Evolutionary conservation across 2,888 invertebrate species (phyloP), one percentile per base, ranked within the genome.

Genomic region (Hypselothyrea guttata): DNA sequence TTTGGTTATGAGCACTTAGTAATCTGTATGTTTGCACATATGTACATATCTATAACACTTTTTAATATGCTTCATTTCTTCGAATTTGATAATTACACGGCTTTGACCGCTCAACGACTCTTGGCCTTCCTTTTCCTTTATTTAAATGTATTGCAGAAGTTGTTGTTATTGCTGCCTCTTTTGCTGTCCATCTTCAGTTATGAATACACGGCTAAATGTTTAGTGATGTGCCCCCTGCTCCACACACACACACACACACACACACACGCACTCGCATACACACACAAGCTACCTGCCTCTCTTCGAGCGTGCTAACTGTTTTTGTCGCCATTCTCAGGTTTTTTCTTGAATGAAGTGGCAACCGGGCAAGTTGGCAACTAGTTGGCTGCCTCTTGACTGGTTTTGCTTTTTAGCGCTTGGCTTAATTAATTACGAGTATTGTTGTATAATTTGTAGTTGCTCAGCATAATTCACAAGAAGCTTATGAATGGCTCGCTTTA

Each of bases 51-150:
- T 69, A 69, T 72, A 69, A 69, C 59, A 72, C n/a, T 55, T 49
- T 69, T 69, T 66, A 69, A 55, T 66, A 72, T 76, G 84, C 74
- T 63, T 75, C 47, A 81, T 78, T 79, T 82, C 85, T 82, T 79
- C 78, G 79, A 79, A 79, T 82, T 84, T 79, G 75, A 79, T 84
- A 79, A 84, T 84, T 82, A 84, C 82, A 82, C 61, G 69, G 64
- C 85, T 84, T 75, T 79, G 85, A 84, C 85, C 82, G 84, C 72
- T 84, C 67, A 71, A 82, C 74, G 84, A 77, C 71, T 57, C 38
- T 41, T 51, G 22, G 47, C 38, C 47, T 54, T 41, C n/a, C 11
- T 30, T 46, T 11, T 40, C 22, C 22, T 22, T 22, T 22, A 22
- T 22, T 12, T 34, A 27, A 11, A 7, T 11, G 34, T 41, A 8